Conservation (phyloP, 2,888 invertebrate genomes). For the Galerucella pusilla region DNA sequence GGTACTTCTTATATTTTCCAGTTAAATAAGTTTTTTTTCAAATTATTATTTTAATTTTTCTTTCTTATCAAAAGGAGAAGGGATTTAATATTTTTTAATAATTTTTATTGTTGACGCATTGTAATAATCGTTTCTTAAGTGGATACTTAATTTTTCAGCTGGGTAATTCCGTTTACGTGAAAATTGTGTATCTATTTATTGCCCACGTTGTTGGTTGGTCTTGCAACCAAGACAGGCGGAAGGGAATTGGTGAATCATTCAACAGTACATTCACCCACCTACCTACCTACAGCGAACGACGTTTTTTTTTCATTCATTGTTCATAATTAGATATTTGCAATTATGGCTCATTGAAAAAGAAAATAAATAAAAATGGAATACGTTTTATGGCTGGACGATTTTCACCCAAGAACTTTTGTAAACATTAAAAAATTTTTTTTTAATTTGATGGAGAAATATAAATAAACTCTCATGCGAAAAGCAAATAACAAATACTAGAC, state of each 20-base stretch:
- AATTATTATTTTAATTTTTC: too few species aligned
- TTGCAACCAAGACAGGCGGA: conserved; percentile 1
- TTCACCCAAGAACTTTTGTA: neutral
- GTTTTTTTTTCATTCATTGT: conserved; percentile 1
- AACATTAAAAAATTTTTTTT: neutral
- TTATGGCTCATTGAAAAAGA: neutral
- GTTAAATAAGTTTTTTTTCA: too few species aligned
- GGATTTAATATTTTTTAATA: too few species aligned
- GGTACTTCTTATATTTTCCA: too few species aligned
- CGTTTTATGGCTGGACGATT: neutral
- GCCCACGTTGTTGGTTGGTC: conserved; percentile 19
- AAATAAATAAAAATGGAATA: neutral
- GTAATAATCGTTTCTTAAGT: neutral
- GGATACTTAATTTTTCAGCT: neutral
- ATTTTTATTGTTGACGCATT: neutral
- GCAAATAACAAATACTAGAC: too few species aligned
- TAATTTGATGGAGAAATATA: too few species aligned
- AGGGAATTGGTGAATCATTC: conserved; percentile 29
- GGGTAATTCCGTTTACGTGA: conserved; percentile 3
- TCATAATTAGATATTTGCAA: neutral
- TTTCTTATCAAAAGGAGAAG: too few species aligned
- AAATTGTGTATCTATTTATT: conserved; percentile 10
- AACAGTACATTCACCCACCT: conserved; percentile 19
- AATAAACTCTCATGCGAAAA: too few species aligned
- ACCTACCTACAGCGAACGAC: conserved; percentile 1